These are phyloP conservation scores for Hydractinia symbiolongicarpus DNA, from an alignment of 30 jellyfish, hydroid and myxozoan genomes.

Conservation along the genomic window DNA sequence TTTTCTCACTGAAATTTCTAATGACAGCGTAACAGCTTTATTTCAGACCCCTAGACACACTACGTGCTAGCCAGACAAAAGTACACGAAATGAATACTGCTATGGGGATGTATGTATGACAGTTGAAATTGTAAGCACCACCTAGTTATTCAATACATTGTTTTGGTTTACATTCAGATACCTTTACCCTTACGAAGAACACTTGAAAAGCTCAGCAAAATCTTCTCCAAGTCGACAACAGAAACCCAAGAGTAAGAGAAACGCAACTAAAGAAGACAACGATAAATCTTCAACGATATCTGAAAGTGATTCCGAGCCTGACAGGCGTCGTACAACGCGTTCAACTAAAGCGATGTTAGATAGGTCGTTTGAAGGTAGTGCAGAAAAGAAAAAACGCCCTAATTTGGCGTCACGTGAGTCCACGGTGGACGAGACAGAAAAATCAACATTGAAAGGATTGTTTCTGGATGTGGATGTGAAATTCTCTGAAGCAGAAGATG, in stretches of 20 bases:
- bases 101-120: too few species aligned
- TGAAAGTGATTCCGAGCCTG: constrained; percentile 94
- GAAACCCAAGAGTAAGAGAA: constrained; percentile 20
- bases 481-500: constrained; percentile 70
- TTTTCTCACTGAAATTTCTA: too few species aligned
- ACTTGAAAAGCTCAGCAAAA: constrained; percentile 24
- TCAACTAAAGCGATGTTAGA: constrained; percentile 51
- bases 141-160: too few species aligned
- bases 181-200: constrained; percentile 71
- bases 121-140: too few species aligned
- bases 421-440: neutral
- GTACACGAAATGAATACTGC: too few species aligned
- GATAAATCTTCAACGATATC: constrained; percentile 44
- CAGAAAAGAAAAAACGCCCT: constrained; percentile 26
- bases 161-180: constrained; percentile 33
- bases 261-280: constrained; percentile 22
- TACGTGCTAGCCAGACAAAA: too few species aligned
- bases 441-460: constrained; percentile 34
- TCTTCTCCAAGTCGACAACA: constrained; percentile 35
- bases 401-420: neutral
- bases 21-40: too few species aligned
- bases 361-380: constrained; percentile 22
- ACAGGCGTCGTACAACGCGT: constrained; percentile 65
- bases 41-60: too few species aligned
- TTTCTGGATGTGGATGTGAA: constrained; percentile 36